Evolutionary conservation across 2,888 invertebrate genomes (phyloP), one percentile per base, ranked within the genome.

Genomic region (Globia sparganii): DNA sequence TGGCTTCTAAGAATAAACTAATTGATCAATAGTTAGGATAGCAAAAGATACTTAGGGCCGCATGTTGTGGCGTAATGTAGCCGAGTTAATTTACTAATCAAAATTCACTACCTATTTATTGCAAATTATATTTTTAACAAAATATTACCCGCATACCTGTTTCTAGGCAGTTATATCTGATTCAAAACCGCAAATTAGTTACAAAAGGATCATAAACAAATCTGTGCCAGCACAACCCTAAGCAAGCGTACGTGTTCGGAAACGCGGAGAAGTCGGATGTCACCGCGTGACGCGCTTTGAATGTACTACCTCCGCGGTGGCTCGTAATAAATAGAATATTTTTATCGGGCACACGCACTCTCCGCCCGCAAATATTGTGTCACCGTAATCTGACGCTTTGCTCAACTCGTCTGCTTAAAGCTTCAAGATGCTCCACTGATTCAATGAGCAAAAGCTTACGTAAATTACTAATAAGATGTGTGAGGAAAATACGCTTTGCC

Each of bases 271-370:
- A 94, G 93, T 95, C 94, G 93, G 92, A 93, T 95, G 96, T 95
- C 95, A 95, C 92, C 92, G 93, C 93, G 94, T 95, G 95, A 96
- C 94, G 93, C 94, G 94, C 90, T 95, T 93, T 95, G 95, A 96
- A 95, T 95, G 94, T 93, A 91, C 91, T 93, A 91, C 91, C 91
- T 90, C 89, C 87, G 90, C 83, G 87, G 85, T 87, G 86, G 89
- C 89, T 91, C 89, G 90, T 96, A 96, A 97, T 96, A 97, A 97
- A 96, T 96, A 96, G 94, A 96, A 96, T 94, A 95, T 94, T 96
- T 96, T 97, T 97, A 97, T 97, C 97, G 91, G 93, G 87, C 89
- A 90, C 93, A 93, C 93, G 91, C 96, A 96, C 95, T 92, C 94
- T 89, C 91, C 89, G 87, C 92, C 88, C 89, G 93, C 94, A 96